phyloP scores from a whole-genome alignment of 2,888 invertebrate genomes.

The Mechanitis messenoides region DNA sequence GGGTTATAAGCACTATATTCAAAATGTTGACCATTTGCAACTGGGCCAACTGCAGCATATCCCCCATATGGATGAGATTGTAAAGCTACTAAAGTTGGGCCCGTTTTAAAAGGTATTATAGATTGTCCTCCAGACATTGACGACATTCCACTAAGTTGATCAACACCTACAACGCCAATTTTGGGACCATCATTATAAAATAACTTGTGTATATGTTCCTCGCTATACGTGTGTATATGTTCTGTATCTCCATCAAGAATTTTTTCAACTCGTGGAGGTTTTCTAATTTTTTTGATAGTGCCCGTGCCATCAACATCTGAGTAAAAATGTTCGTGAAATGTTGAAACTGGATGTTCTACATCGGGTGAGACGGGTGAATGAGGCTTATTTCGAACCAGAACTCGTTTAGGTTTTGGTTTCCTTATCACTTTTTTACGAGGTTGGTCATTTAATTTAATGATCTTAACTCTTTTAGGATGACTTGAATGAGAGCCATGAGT shows the following conservation, averaged over 20 bases:
- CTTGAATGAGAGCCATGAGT: conserved; percentile 38
- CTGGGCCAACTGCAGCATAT: conserved; percentile 48
- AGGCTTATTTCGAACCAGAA: conserved; percentile 45
- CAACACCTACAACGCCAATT: conserved; percentile 42
- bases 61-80: conserved; percentile 46
- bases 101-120: conserved; percentile 49
- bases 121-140: conserved; percentile 41
- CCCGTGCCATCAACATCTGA: conserved; percentile 66
- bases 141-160: conserved; percentile 50
- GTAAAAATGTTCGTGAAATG: conserved; percentile 70
- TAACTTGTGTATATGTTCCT: conserved; percentile 70
- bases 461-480: conserved; percentile 57
- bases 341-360: conserved; percentile 61
- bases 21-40: conserved; percentile 57
- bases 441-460: conserved; percentile 57
- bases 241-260: conserved; percentile 72
- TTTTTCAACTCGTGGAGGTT: conserved; percentile 71
- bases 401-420: conserved; percentile 60
- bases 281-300: conserved; percentile 63
- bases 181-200: conserved; percentile 54
- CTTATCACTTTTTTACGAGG: conserved; percentile 54
- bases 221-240: conserved; percentile 72
- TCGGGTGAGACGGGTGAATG: conserved; percentile 35
- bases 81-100: conserved; percentile 47
- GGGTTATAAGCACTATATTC: conserved; percentile 68